Percentiles rank a stretch among this genome's conserved stretches.
These are phyloP conservation scores for Sander lucioperca DNA, from an alignment of 2,113 vertebrate genomes.

Conservation along the genomic window DNA sequence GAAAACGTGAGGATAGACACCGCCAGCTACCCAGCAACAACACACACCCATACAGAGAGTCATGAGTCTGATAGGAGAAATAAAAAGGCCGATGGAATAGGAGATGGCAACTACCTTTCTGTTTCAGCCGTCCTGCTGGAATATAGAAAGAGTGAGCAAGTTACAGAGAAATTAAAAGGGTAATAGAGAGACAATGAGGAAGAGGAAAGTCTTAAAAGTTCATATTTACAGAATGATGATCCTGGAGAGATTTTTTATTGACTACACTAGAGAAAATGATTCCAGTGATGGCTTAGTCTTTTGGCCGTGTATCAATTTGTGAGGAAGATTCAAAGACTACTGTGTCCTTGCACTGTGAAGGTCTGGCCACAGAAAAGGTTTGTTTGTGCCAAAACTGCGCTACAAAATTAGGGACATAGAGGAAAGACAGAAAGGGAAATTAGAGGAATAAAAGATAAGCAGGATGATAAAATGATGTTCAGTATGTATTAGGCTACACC, in stretches of 20 bases:
- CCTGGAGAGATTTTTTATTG: conserved; percentile 39
- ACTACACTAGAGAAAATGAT: conserved; percentile 33
- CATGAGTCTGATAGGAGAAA: conserved; percentile 56
- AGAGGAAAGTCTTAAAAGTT: conserved; percentile 50
- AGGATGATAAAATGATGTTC: not conserved
- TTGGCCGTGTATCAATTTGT: conserved; percentile 28
- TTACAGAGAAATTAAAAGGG: conserved; percentile 71
- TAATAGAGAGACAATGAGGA: conserved; percentile 35
- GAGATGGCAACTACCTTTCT: conserved; percentile 85
- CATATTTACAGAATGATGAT: conserved; percentile 47
- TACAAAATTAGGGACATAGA: not conserved
- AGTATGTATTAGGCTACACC: not conserved
- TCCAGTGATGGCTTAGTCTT: conserved; percentile 32
- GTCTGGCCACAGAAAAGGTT: conserved; percentile 25
- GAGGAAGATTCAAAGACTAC: conserved; percentile 35
- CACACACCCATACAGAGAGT: conserved; percentile 70
- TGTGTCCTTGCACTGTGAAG: conserved; percentile 20
- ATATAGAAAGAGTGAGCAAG: conserved; percentile 81
- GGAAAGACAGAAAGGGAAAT: not conserved
- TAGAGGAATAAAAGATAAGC: not conserved
- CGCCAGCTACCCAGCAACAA: conserved; percentile 57
- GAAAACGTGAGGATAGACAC: conserved; percentile 57
- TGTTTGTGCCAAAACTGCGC: not conserved
- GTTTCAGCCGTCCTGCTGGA: conserved; percentile 86
- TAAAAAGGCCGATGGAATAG: conserved; percentile 58